Percentiles rank a stretch among this genome's conserved stretches.
Evolutionary conservation across 92 coral and sea anemone species (phyloP).

Genomic region (Umimayanthus chanpuru): DNA sequence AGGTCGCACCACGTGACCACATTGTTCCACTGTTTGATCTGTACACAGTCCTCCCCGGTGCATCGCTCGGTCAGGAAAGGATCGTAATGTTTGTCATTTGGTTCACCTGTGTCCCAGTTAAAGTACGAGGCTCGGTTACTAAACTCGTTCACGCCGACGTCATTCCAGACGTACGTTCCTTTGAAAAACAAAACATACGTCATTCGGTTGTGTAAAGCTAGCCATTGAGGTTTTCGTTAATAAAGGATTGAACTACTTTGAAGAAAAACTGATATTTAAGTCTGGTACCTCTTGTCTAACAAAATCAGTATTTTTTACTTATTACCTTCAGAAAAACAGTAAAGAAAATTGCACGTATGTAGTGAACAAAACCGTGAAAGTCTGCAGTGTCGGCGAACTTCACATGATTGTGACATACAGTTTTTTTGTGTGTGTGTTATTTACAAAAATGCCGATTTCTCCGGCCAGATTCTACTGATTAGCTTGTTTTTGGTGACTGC

Average conservation of each 20-base stretch:
- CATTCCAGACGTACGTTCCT: slow-evolving; percentile 96
- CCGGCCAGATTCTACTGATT: no score
- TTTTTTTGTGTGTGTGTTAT: no score
- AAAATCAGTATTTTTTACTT: no score
- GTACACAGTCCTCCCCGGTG: slow-evolving; percentile 95
- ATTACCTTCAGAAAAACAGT: no score
- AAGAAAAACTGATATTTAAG: no score
- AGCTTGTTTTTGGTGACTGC: no score
- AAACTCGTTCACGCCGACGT: slow-evolving; percentile 74
- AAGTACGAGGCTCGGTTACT: slow-evolving; percentile 72
- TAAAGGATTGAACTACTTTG: background rate
- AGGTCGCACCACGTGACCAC: slow-evolving; percentile 87
- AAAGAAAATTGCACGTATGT: no score
- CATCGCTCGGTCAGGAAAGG: slow-evolving; percentile 64
- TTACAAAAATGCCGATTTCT: no score
- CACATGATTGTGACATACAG: background rate
- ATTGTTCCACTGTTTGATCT: slow-evolving; percentile 76
- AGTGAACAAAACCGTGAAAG: no score
- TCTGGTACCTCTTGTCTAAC: no score
- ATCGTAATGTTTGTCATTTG: slow-evolving; percentile 88
- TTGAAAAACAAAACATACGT: slow-evolving; percentile 1
- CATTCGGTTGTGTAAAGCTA: no score
- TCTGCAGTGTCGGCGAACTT: background rate
- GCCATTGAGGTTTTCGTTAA: no score
- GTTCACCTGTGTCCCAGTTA: slow-evolving; percentile 92